These are phyloP conservation scores for Trichonephila inaurata DNA, from an alignment of 1,140 invertebrate species.

Conservation along the genomic window DNA sequence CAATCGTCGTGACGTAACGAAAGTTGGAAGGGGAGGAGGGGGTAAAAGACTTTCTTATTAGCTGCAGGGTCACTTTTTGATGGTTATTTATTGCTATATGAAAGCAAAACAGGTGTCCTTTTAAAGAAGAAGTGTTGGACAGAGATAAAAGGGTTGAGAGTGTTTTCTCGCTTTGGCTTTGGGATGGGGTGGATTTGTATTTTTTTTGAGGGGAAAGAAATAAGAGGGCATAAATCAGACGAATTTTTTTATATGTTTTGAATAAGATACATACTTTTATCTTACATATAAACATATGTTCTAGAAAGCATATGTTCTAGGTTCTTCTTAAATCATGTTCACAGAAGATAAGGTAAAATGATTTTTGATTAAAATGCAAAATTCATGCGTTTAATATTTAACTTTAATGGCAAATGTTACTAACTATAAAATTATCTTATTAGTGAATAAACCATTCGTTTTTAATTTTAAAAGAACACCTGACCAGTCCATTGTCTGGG, in stretches of 20 bases:
- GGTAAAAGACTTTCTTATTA: slow-evolving; percentile 47
- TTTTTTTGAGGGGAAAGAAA: not conserved
- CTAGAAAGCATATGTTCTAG: not conserved
- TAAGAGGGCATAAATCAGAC: not conserved
- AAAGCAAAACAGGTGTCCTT: slow-evolving; percentile 67
- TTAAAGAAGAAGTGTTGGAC: slow-evolving; percentile 41
- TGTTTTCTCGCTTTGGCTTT: not conserved
- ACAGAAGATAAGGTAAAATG: too few relatives aligned
- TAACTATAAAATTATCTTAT: too few relatives aligned
- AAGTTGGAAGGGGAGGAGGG: not conserved
- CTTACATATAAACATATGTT: too few relatives aligned
- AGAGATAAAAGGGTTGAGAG: not conserved
- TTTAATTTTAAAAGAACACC: too few relatives aligned
- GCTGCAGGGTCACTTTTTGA: slow-evolving; percentile 46
- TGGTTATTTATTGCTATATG: slow-evolving; percentile 49
- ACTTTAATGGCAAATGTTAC: too few relatives aligned
- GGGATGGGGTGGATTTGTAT: not conserved
- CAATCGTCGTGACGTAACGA: slow-evolving; percentile 57
- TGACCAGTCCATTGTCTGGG: too few relatives aligned
- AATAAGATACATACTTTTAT: not conserved
- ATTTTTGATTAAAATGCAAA: too few relatives aligned
- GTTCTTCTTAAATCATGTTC: not conserved
- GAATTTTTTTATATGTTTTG: not conserved
- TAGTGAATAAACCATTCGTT: too few relatives aligned
- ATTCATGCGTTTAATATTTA: too few relatives aligned